These are phyloP conservation scores for Homarus gammarus DNA, from an alignment of 2,888 invertebrate species.

Conservation along the genomic window DNA sequence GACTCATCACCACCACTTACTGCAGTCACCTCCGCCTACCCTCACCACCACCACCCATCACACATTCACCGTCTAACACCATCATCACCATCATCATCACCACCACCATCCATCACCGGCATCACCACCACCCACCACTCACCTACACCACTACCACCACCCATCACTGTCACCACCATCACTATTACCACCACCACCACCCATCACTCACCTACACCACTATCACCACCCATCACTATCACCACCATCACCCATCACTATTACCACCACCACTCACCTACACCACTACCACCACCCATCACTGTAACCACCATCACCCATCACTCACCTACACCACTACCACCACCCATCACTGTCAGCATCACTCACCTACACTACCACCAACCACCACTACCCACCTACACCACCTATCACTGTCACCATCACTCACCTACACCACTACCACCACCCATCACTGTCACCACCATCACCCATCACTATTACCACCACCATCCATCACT, in stretches of 20 bases:
- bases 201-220: too few species aligned
- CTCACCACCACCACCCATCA: background rate
- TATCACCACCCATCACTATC: too few species aligned
- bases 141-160: background rate
- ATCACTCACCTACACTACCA: background rate
- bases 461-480: background rate
- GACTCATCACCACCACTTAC: background rate
- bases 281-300: too few species aligned
- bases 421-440: background rate
- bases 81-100: background rate
- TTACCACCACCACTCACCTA: slow-evolving; percentile 23
- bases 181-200: background rate
- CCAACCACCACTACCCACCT: background rate
- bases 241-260: background rate
- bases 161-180: background rate
- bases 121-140: background rate
- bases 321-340: background rate
- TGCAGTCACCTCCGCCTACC: background rate
- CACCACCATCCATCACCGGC: background rate
- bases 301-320: background rate
- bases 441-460: background rate
- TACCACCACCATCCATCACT: too few species aligned
- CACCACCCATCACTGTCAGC: too few species aligned
- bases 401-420: too few species aligned
- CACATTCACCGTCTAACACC: background rate